Evolutionary conservation across 1,140 invertebrate species (phyloP).

Genomic region (Caenorhabditis remanei): DNA sequence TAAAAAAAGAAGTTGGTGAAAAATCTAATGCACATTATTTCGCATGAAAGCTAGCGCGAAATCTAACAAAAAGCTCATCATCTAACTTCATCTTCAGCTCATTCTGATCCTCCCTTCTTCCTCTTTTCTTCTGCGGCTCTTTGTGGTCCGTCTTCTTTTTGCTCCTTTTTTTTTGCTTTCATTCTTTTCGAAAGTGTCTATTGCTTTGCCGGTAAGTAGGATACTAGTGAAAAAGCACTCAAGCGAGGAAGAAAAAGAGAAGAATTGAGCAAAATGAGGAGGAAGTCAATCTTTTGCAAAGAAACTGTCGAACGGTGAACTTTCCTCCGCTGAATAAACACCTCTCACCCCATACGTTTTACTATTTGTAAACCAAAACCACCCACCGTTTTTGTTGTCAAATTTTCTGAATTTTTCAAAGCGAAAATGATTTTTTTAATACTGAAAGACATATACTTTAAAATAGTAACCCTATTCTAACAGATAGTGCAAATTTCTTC

Average conservation of each 20-base stretch:
- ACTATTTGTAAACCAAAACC: conserved; percentile 41
- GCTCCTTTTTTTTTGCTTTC: not conserved
- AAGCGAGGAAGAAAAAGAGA: not conserved
- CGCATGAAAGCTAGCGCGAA: not conserved
- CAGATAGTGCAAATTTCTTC: not conserved
- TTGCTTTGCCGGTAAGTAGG: conserved; percentile 28
- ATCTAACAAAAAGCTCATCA: conserved; percentile 43
- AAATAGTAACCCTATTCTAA: not conserved
- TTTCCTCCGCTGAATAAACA: conserved; percentile 54
- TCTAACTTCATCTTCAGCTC: conserved; percentile 34
- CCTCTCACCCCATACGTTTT: conserved; percentile 50
- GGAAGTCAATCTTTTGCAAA: conserved; percentile 27
- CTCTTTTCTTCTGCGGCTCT: not conserved
- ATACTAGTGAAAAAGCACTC: conserved; percentile 16
- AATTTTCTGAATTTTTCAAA: not conserved
- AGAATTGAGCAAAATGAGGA: conserved; percentile 28
- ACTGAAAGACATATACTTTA: not conserved
- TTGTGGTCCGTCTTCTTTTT: conserved; percentile 11
- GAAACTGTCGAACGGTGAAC: conserved; percentile 37
- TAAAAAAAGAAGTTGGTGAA: not conserved
- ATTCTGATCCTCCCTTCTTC: conserved; percentile 1
- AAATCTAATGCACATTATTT: conserved; percentile 23
- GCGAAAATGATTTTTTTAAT: not conserved
- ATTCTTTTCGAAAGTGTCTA: conserved; percentile 41
- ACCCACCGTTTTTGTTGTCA: conserved; percentile 12